These are phyloP conservation scores for Lycocorax pyrrhopterus DNA, from an alignment of 2,113 vertebrate species.

Conservation along the genomic window DNA sequence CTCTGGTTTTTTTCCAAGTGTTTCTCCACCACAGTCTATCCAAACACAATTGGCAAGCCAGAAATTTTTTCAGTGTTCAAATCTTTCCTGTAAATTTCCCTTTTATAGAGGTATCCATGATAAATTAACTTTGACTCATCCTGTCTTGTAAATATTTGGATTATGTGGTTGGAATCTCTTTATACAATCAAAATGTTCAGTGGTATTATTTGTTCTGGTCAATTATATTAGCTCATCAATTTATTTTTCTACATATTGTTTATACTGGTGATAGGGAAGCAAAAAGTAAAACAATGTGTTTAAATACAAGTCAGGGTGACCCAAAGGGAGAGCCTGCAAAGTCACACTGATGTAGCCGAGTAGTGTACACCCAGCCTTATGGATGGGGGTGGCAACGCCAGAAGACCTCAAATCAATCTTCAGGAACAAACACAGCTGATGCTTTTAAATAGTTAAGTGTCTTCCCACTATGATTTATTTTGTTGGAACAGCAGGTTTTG, in stretches of 20 bases:
- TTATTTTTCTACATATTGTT: not conserved
- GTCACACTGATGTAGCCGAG: rapidly evolving
- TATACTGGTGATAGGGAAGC: not conserved
- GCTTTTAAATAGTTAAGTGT: not conserved
- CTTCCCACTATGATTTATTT: not conserved
- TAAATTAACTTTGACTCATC: not conserved
- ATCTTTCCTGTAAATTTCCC: not conserved
- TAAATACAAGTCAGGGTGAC: not conserved
- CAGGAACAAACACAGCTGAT: not conserved
- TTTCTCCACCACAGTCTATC: not conserved
- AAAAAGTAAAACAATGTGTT: not conserved
- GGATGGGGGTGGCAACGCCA: rapidly evolving
- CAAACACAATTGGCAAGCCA: not conserved
- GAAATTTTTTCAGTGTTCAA: not conserved
- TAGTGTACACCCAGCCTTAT: not conserved
- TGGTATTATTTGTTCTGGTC: not conserved
- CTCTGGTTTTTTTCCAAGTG: not conserved
- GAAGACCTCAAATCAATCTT: not conserved
- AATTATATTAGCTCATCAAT: not conserved
- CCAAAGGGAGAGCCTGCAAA: not conserved
- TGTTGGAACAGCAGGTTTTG: not conserved
- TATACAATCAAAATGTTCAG: not conserved
- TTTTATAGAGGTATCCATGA: not conserved
- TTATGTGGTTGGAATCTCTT: not conserved
- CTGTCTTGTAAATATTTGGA: not conserved